Evolutionary conservation across 2,113 vertebrate species (phyloP).

Genomic region (Lichenostomus cassidix): DNA sequence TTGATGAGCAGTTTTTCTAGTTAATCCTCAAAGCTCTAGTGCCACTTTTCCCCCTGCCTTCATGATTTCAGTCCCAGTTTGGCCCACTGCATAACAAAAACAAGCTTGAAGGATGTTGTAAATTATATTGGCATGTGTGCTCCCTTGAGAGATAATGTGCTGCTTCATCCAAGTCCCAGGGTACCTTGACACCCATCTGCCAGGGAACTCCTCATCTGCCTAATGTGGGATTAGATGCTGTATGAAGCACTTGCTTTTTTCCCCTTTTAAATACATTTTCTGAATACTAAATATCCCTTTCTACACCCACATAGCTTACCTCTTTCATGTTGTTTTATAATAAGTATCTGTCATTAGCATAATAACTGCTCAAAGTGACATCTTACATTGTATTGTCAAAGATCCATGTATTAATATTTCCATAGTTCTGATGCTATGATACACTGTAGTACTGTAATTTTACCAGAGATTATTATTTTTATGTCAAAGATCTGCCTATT

Average conservation of each 20-base stretch:
- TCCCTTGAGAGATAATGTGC: not conserved
- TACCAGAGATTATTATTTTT: conserved; percentile 61
- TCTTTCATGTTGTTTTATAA: conserved; percentile 68
- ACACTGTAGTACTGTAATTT: conserved; percentile 55
- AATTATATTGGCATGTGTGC: not conserved
- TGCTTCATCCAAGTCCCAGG: conserved; percentile 35
- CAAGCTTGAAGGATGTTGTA: not conserved
- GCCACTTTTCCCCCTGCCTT: not conserved
- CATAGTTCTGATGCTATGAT: conserved; percentile 53
- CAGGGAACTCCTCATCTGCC: conserved; percentile 47
- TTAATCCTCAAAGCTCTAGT: not conserved
- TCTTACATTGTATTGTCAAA: conserved; percentile 60
- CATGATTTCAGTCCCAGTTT: not conserved
- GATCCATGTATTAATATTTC: conserved; percentile 67
- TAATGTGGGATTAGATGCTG: conserved; percentile 49
- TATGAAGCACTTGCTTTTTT: conserved; percentile 26
- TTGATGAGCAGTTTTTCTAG: not conserved
- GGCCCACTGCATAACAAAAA: not conserved
- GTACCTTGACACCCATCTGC: conserved; percentile 33
- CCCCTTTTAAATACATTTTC: conserved; percentile 31
- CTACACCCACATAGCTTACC: conserved; percentile 47
- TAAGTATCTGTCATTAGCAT: conserved; percentile 56
- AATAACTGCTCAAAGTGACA: conserved; percentile 62
- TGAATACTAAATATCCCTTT: conserved; percentile 42
- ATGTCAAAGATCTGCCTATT: conserved; percentile 56